Evolutionary conservation across 2,888 invertebrate genomes (phyloP).

Genomic region (Cataglyphis cursor): DNA sequence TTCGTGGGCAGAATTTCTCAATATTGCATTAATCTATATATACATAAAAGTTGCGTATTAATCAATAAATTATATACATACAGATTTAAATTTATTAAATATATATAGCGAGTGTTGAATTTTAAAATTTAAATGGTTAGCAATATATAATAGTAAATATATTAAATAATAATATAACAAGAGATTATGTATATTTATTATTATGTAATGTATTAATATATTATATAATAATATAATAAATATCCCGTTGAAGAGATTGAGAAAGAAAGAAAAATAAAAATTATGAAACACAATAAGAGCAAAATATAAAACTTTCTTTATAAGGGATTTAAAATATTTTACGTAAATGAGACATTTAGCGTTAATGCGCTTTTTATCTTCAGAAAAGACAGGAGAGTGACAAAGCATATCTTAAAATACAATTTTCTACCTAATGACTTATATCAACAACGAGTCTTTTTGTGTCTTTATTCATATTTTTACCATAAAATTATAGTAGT

Average conservation of each 20-base stretch:
- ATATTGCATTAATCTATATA: conserved; percentile 18
- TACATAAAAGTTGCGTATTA: not conserved
- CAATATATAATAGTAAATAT: not conserved
- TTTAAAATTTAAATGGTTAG: too few relatives aligned
- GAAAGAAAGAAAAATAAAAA: not conserved
- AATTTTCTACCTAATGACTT: not conserved
- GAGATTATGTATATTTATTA: not conserved
- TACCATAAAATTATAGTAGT: not conserved
- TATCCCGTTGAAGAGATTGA: not conserved
- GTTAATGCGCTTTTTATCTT: conserved; percentile 5
- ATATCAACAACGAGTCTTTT: not conserved
- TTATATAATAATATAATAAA: not conserved
- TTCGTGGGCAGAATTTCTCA: not conserved
- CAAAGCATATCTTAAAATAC: not conserved
- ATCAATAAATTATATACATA: not conserved
- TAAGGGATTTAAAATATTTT: not conserved
- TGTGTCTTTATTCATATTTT: not conserved
- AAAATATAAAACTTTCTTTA: conserved; percentile 1
- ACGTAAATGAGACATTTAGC: not conserved
- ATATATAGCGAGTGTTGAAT: too few relatives aligned
- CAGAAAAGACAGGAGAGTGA: not conserved
- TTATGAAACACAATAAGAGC: not conserved
- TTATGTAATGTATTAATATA: too few relatives aligned
- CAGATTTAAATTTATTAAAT: not conserved
- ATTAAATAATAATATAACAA: not conserved